A percentile compares a stretch with the other conserved stretches of the same genome.
phyloP scores from a whole-genome alignment of 2,113 vertebrate genomes.

The Clarias magur region DNA sequence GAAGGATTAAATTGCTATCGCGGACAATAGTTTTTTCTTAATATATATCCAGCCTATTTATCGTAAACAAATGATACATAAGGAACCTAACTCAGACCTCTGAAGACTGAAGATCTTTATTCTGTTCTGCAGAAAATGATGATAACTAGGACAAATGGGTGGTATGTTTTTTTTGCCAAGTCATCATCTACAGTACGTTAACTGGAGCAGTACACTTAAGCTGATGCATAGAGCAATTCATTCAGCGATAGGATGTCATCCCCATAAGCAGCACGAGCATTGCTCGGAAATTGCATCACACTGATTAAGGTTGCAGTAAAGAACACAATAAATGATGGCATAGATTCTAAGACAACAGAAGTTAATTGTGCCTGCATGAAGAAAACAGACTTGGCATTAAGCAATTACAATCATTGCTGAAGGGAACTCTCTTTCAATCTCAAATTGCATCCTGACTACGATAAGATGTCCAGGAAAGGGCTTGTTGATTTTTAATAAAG shows the following conservation, averaged over 20 bases:
- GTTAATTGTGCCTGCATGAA: constrained; percentile 19
- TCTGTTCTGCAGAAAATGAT: neutral
- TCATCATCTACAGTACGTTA: neutral
- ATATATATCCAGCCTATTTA: neutral
- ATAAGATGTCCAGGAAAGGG: neutral
- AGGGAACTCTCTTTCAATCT: neutral
- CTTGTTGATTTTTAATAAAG: neutral
- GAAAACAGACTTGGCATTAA: neutral
- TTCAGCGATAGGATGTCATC: neutral
- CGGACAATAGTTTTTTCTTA: neutral
- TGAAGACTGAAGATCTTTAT: neutral
- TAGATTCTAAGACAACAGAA: neutral
- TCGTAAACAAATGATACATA: constrained; percentile 3
- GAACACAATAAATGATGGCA: neutral
- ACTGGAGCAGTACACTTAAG: neutral
- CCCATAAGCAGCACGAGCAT: neutral
- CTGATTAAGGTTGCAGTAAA: neutral
- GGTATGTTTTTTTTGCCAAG: neutral
- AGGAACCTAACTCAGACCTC: neutral
- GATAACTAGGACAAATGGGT: neutral
- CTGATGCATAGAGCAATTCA: neutral
- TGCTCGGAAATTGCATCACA: constrained; percentile 22
- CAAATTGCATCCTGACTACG: neutral
- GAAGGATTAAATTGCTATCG: neutral
- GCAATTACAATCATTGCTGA: constrained; percentile 14